phyloP scores from a whole-genome alignment of 2,888 invertebrate species.

The Tachina grossa region DNA sequence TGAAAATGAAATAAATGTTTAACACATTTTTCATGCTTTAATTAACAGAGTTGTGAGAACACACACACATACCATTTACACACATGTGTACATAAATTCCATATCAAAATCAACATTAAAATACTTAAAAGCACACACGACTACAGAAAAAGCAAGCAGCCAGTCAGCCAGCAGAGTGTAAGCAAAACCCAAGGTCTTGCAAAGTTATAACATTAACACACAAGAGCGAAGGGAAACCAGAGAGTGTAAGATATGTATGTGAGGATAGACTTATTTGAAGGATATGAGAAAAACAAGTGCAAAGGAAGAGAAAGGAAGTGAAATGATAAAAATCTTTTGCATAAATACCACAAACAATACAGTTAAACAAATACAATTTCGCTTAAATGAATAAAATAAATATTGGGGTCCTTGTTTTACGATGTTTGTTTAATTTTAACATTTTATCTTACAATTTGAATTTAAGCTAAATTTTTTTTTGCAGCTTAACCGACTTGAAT shows the following conservation, averaged over 20 bases:
- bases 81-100: not conserved
- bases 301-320: not conserved
- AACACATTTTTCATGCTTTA: conserved; percentile 71
- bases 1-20: conserved; percentile 62
- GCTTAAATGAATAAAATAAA: too few relatives aligned
- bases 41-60: conserved; percentile 62
- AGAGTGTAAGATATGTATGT: conserved; percentile 21
- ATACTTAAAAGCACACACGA: conserved; percentile 1
- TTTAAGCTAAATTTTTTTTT: too few relatives aligned
- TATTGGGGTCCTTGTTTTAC: too few relatives aligned
- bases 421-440: too few relatives aligned
- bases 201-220: not conserved
- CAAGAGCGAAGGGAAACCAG: conserved; percentile 10
- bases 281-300: conserved; percentile 11
- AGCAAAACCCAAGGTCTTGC: not conserved
- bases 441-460: too few relatives aligned
- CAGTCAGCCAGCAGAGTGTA: not conserved
- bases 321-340: conserved; percentile 5
- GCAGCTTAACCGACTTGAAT: too few relatives aligned
- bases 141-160: conserved; percentile 2
- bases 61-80: not conserved
- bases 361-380: not conserved
- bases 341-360: conserved; percentile 2
- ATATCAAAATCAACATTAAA: conserved; percentile 16
- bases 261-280: conserved; percentile 50